Evolutionary conservation across 2,113 vertebrate genomes (phyloP), one percentile per base, ranked within the genome.

Genomic region (Atherinomorus stipes): DNA sequence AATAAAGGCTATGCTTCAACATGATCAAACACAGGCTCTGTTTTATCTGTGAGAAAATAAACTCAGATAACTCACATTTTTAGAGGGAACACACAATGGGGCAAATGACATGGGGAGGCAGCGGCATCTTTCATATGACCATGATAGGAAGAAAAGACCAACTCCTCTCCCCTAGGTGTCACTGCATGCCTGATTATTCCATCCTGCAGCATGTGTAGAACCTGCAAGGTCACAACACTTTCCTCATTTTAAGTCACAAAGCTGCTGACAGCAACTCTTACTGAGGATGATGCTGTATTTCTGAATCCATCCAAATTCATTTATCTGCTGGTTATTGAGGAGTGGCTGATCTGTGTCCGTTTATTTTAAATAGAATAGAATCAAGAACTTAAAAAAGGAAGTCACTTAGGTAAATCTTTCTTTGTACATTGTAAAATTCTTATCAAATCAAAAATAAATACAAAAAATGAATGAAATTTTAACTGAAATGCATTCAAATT

Each of bases 161-260:
- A 8, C 25, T 69, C 12, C 12, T 64, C 44, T 53, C 81, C 92
- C 2, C 74, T 86, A 85, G 90, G 88, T 90, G 92, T 80, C 88
- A 50, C 88, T 87, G 68, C 89, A 57, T 6, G 16, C 78, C 76
- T 71, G 69, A 34, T 78, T 74, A 75, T 77, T 59, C 42, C n/a
- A 21, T 38, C 22, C 37, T 18, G 26, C 18, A 56, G 16, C 23
- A 0, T 23, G 34, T 23, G 5, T 51, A 2, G 63, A 4, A 16
- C 18, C 11, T 34, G 23, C 18, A 19, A 9, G 25, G 7, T 54
- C 52, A 8, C 4, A 49, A 47, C 44, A 26, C 11, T 65, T 44
- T 58, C 12, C 23, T 52, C 2, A 5, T 12, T 60, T n/a, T 51
- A 53, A 56, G 26, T 47, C 44, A 64, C 10, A 66, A 23, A 61